A percentile compares a stretch with the other conserved stretches of the same genome.
Evolutionary conservation across 2,797 vertebrate genomes (phyloP).

Genomic region (Lophotriccus pileatus): DNA sequence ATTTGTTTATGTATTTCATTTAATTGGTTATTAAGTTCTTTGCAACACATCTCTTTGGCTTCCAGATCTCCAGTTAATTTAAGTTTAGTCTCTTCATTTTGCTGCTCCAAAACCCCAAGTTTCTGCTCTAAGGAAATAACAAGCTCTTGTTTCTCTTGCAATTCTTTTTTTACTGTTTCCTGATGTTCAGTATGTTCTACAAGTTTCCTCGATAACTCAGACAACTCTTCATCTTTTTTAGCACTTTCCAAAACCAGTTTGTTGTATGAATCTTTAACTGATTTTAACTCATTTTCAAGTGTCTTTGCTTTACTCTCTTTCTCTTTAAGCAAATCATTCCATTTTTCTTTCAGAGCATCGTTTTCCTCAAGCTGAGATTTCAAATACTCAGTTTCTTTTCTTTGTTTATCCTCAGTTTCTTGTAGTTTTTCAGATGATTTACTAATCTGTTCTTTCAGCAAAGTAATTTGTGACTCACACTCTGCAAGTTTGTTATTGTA

Average conservation of each 20-base stretch:
- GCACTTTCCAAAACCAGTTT: slow-evolving; percentile 75
- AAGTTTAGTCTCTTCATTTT: slow-evolving; percentile 69
- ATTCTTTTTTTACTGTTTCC: slow-evolving; percentile 56
- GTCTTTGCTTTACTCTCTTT: slow-evolving; percentile 67
- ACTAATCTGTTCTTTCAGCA: slow-evolving; percentile 81
- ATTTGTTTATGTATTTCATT: slow-evolving; percentile 72
- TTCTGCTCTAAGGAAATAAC: slow-evolving; percentile 76
- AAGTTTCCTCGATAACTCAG: slow-evolving; percentile 72
- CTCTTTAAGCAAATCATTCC: slow-evolving; percentile 70
- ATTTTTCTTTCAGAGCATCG: slow-evolving; percentile 64
- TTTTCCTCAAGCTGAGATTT: slow-evolving; percentile 74
- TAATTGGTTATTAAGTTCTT: slow-evolving; percentile 75
- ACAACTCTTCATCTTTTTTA: slow-evolving; percentile 74
- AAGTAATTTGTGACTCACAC: slow-evolving; percentile 77
- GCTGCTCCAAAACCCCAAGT: slow-evolving; percentile 59
- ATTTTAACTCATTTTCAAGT: slow-evolving; percentile 82
- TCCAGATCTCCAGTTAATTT: slow-evolving; percentile 72
- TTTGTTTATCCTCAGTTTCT: slow-evolving; percentile 66
- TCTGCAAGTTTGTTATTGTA: slow-evolving; percentile 77
- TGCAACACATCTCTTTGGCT: slow-evolving; percentile 67
- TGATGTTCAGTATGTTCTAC: slow-evolving; percentile 65
- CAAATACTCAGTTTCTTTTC: slow-evolving; percentile 60
- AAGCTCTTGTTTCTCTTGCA: slow-evolving; percentile 74
- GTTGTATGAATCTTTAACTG: slow-evolving; percentile 81
- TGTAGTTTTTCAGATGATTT: slow-evolving; percentile 71